Base-by-base conservation (phyloP, 2,888 invertebrate species). In the Pseudococcus jackbeardsleyi region DNA sequence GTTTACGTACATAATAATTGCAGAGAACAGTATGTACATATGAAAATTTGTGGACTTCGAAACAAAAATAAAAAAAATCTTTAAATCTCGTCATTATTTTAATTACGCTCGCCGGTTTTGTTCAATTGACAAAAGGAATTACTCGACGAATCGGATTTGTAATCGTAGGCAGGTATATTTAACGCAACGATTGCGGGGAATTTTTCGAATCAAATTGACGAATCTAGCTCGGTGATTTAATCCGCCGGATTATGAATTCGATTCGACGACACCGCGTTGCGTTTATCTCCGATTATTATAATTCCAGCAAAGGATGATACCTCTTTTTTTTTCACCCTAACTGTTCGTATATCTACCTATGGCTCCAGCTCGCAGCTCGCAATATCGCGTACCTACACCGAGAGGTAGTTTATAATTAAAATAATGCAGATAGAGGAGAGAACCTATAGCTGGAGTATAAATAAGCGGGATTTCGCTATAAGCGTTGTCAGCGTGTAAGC, bases 391-490 rank as follows among this genome's bases (percentile, higher is more conserved):
- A 64, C 15, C 46, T 54, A 64, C 5, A 15, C 68, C 26, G 68
- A 72, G 68, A 26, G 11, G 68, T 72, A 72, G 68, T 72, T 72
- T 72, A 33, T 72, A 72, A 72, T 72, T 72, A 72, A 72, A 72
- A 72, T 72, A 26, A 72, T 72, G 68, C 68, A 72, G 68, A 72
- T 33, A 12, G 68, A 72, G 68, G 26, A 33, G 33, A 72, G n/a
- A 72, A 15, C 68, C 68, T 72, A 72, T 72, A 72, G 68, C 68
- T 72, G 12, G 68, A 72, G 33, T 33, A 72, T 59, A 19, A 19
- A 59, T 59, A 79, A 79, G 79, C 68, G 68, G 79, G 42, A 79
- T 79, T 79, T 79, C 79, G 42, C 42, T 42, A 42, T 39, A 79
- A 42, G 42, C 79, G 42, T 79, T 42, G 79, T 79, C 79, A 72